These are phyloP conservation scores for Nomada ferruginata DNA, from an alignment of 2,888 invertebrate genomes.

Conservation along the genomic window DNA sequence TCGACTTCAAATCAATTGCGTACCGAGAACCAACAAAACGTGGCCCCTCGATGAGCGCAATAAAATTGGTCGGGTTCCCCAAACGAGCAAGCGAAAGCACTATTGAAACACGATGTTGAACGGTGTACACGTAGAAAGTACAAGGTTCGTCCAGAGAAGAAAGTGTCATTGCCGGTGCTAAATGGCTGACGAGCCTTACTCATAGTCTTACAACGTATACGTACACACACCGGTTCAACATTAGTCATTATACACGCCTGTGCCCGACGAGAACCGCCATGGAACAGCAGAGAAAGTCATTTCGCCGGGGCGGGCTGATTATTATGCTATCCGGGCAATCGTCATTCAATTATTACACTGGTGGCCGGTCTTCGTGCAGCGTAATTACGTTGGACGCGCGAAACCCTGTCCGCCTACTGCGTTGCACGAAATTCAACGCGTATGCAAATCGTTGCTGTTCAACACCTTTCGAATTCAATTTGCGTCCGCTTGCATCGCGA, in stretches of 20 bases:
- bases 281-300: slow-evolving; percentile 63
- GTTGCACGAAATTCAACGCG: slow-evolving; percentile 56
- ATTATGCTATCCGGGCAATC: slow-evolving; percentile 69
- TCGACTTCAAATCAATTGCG: no score
- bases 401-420: slow-evolving; percentile 55
- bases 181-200: slow-evolving; percentile 6
- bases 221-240: neutral
- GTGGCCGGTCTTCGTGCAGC: slow-evolving; percentile 39
- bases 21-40: neutral
- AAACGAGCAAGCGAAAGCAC: slow-evolving; percentile 43
- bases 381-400: slow-evolving; percentile 58
- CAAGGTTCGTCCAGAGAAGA: slow-evolving; percentile 24
- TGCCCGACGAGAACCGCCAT: neutral
- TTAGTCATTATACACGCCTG: slow-evolving; percentile 1
- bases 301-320: slow-evolving; percentile 54
- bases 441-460: slow-evolving; percentile 34
- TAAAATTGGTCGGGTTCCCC: slow-evolving; percentile 7
- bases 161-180: slow-evolving; percentile 46
- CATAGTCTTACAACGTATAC: slow-evolving; percentile 2
- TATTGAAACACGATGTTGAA: slow-evolving; percentile 9
- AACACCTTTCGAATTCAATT: slow-evolving; percentile 30
- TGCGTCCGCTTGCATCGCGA: neutral
- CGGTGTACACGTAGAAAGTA: slow-evolving; percentile 49
- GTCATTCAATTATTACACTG: slow-evolving; percentile 68
- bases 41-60: neutral